phyloP scores from a whole-genome alignment of 92 coral and sea anemone species.

The Hydrozoanthus gracilis region DNA sequence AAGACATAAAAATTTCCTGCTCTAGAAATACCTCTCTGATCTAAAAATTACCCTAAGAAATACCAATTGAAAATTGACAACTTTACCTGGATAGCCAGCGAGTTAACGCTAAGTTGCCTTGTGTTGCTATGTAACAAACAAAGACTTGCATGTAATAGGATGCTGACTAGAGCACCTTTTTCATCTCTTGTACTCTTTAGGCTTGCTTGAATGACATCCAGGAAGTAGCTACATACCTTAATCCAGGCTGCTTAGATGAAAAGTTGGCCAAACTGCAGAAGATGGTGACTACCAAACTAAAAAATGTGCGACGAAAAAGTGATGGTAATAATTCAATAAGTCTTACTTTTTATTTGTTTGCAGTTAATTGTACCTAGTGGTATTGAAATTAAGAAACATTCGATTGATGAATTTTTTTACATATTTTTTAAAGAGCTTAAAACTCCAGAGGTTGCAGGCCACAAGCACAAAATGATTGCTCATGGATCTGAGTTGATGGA shows the following conservation, averaged over 20 bases:
- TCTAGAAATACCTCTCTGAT: too few species aligned
- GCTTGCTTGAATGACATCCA: conserved; percentile 80
- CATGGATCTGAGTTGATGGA: conserved; percentile 90
- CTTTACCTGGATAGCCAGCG: too few species aligned
- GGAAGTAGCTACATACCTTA: conserved; percentile 68
- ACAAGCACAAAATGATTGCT: conserved; percentile 83
- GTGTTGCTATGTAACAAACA: too few species aligned
- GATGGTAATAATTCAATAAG: conserved; percentile 40
- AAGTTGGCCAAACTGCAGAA: conserved; percentile 69
- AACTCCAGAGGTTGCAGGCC: conserved; percentile 81
- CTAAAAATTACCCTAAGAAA: too few species aligned
- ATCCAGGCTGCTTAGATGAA: conserved; percentile 64
- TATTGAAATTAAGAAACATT: neutral
- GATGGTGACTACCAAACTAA: conserved; percentile 67
- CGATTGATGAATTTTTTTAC: neutral
- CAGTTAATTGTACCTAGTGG: neutral
- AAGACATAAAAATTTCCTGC: too few species aligned
- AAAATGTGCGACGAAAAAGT: conserved; percentile 52
- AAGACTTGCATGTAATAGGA: too few species aligned
- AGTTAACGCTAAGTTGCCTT: too few species aligned
- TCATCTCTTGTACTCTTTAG: conserved; percentile 1
- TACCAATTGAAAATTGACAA: too few species aligned
- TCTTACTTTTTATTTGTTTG: neutral
- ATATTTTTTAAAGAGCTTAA: neutral
- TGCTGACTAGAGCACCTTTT: neutral